A percentile compares a stretch with the other conserved stretches of the same genome.
These are phyloP conservation scores for Drosophila oshimai DNA, from an alignment of 1,140 invertebrate species.

Conservation along the genomic window DNA sequence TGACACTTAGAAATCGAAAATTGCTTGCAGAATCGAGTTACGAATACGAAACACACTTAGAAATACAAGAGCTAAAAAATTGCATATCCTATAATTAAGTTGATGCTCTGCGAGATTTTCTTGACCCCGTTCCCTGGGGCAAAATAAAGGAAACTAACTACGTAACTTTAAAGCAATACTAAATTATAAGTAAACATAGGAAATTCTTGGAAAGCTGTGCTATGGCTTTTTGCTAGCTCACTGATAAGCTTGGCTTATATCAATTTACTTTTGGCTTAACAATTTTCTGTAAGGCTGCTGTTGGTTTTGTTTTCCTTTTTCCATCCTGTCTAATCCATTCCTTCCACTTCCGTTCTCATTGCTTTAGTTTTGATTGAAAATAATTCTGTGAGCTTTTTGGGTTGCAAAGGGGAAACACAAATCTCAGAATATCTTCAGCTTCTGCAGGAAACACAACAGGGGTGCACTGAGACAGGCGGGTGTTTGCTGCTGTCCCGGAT, in stretches of 20 bases:
- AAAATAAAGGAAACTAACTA: slow-evolving; percentile 38
- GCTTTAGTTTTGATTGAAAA: slow-evolving; percentile 8
- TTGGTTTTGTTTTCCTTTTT: slow-evolving; percentile 35
- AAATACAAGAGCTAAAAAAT: slow-evolving; percentile 47
- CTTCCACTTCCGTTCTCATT: not conserved
- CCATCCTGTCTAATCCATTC: not conserved
- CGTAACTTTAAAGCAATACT: slow-evolving; percentile 23
- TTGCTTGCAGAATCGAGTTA: slow-evolving; percentile 29
- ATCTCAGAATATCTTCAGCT: slow-evolving; percentile 74
- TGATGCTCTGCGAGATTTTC: slow-evolving; percentile 31
- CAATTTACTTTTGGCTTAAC: slow-evolving; percentile 73
- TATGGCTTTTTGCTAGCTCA: slow-evolving; percentile 55
- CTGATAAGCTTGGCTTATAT: slow-evolving; percentile 72
- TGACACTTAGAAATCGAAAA: slow-evolving; percentile 65
- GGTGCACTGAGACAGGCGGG: slow-evolving; percentile 56
- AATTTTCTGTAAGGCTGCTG: slow-evolving; percentile 69
- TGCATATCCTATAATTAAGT: slow-evolving; percentile 41
- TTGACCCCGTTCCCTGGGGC: slow-evolving; percentile 1
- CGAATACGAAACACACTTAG: slow-evolving; percentile 36
- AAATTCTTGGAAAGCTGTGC: slow-evolving; percentile 69
- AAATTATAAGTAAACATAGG: slow-evolving; percentile 33
- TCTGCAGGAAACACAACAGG: slow-evolving; percentile 61
- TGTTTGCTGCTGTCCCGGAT: slow-evolving; percentile 28
- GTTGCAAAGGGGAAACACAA: slow-evolving; percentile 34
- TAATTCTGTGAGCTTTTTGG: slow-evolving; percentile 33